Percentiles rank a stretch among this genome's conserved stretches.
These are phyloP conservation scores for Echiichthys vipera DNA, from an alignment of 2,797 vertebrate species.

Conservation along the genomic window DNA sequence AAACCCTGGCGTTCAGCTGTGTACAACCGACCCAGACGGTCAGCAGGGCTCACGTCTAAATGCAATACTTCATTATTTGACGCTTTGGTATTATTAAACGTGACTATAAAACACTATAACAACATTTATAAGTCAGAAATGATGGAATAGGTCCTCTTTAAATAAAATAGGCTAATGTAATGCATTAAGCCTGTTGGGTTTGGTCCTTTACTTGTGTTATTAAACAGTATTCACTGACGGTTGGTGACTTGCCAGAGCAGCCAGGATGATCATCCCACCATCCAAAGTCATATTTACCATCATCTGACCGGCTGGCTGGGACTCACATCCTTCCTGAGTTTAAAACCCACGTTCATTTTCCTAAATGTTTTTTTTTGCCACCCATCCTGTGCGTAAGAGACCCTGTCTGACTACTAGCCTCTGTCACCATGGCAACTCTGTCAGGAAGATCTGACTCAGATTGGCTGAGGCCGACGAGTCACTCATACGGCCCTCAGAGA, in stretches of 20 bases:
- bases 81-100: too few species aligned
- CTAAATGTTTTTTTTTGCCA: constrained; percentile 20
- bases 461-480: constrained; percentile 54
- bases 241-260: constrained; percentile 6
- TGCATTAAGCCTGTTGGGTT: neutral
- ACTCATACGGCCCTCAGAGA: constrained; percentile 39
- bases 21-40: too few species aligned
- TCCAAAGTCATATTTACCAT: constrained; percentile 28
- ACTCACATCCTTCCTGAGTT: constrained; percentile 9
- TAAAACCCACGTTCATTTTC: constrained; percentile 11
- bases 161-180: too few species aligned
- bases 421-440: constrained; percentile 51
- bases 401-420: constrained; percentile 35
- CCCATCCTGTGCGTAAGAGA: constrained; percentile 39
- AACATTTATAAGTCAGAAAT: too few species aligned
- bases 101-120: too few species aligned
- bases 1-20: too few species aligned
- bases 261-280: neutral
- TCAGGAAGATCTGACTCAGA: constrained; percentile 19
- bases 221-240: neutral
- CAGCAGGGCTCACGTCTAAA: too few species aligned
- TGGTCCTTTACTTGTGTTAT: neutral
- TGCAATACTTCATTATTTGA: too few species aligned
- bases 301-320: neutral
- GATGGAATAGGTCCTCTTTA: too few species aligned